Conservation (phyloP, 2,888 invertebrate species). For the Microctonus brassicae region DNA sequence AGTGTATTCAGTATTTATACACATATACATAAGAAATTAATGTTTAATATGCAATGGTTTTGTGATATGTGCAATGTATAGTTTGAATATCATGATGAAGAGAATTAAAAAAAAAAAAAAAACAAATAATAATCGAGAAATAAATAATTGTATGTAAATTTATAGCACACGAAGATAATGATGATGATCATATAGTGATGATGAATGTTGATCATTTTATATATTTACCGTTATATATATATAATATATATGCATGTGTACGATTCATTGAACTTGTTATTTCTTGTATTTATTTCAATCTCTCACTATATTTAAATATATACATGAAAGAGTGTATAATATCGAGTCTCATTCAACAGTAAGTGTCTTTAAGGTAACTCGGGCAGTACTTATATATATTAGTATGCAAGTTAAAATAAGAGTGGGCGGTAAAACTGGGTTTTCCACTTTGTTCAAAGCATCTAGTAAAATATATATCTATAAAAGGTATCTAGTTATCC, state of each 20-base stretch:
- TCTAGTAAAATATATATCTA: not conserved
- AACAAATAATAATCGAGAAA: not conserved
- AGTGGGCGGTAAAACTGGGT: constrained; percentile 11
- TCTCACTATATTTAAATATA: not conserved
- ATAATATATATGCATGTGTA: too few relatives aligned
- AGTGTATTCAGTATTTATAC: too few relatives aligned
- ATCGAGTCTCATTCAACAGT: constrained; percentile 10
- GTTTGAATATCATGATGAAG: too few relatives aligned
- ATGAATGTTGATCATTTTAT: constrained; percentile 21
- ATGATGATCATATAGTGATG: constrained; percentile 7
- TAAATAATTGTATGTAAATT: not conserved
- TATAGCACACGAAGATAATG: not conserved
- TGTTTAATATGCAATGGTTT: constrained; percentile 2
- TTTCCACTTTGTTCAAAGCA: not conserved
- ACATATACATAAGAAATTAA: too few relatives aligned
- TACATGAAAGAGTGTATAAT: not conserved
- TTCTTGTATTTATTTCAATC: not conserved
- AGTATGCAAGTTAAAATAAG: not conserved
- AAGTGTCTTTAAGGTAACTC: not conserved
- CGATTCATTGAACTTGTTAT: constrained; percentile 46
- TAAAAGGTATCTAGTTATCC: not conserved
- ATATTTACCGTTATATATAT: constrained; percentile 42
- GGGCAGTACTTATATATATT: not conserved
- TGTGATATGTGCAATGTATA: not conserved
- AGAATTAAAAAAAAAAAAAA: too few relatives aligned